Percentiles rank a stretch among this genome's conserved stretches.
phyloP scores from a whole-genome alignment of 2,888 invertebrate genomes.

The Epirrita christyi region DNA sequence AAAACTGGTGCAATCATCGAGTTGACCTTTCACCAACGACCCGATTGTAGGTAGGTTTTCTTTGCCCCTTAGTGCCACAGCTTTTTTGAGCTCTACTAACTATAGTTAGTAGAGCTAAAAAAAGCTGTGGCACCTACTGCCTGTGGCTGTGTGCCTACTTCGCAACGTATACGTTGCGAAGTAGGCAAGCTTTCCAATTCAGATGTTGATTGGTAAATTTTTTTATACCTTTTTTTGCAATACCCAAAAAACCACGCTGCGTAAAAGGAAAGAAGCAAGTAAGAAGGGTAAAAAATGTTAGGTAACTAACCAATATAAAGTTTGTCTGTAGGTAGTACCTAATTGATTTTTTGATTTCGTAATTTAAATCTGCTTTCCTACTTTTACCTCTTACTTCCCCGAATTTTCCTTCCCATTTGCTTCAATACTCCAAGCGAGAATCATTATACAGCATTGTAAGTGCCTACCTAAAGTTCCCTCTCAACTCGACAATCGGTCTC shows the following conservation, averaged over 20 bases:
- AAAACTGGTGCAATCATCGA: constrained; percentile 9
- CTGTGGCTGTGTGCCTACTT: no score
- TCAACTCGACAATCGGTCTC: constrained; percentile 45
- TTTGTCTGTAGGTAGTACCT: not conserved
- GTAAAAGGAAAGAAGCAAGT: no score
- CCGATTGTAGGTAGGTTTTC: constrained; percentile 6
- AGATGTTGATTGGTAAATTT: not conserved
- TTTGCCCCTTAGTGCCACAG: constrained; percentile 24
- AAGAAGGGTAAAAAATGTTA: no score
- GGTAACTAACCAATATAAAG: no score
- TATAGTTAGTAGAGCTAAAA: constrained; percentile 2
- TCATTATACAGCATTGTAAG: constrained; percentile 48
- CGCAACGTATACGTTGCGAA: no score
- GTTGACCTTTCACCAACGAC: constrained; percentile 23
- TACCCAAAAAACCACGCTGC: no score
- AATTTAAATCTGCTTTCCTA: constrained; percentile 9
- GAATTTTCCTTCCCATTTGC: constrained; percentile 36
- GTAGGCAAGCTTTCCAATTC: not conserved
- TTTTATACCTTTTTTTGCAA: no score
- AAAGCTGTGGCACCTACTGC: no score
- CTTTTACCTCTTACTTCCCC: constrained; percentile 14
- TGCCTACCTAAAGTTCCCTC: constrained; percentile 50
- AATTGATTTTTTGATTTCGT: constrained; percentile 13
- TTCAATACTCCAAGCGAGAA: constrained; percentile 49
- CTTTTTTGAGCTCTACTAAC: constrained; percentile 26